phyloP scores from a whole-genome alignment of 2,113 vertebrate genomes.

The Bujurquina vittata region DNA sequence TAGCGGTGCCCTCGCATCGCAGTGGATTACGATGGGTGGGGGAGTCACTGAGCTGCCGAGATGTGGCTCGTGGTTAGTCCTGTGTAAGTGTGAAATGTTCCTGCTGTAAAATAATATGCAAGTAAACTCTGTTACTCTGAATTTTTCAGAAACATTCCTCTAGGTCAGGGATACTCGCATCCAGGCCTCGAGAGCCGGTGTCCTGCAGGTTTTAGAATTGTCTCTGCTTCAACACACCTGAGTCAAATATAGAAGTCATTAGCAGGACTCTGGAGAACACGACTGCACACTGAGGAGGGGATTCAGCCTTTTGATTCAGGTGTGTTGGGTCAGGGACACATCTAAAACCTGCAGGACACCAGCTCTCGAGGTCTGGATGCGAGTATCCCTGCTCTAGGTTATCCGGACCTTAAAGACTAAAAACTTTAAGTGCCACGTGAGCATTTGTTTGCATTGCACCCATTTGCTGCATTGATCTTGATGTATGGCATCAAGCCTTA shows the following conservation, averaged over 20 bases:
- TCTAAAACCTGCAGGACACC: too few relatives aligned
- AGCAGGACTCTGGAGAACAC: too few relatives aligned
- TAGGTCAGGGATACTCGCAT: too few relatives aligned
- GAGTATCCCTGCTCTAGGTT: too few relatives aligned
- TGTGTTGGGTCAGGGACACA: too few relatives aligned
- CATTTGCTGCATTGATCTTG: neutral
- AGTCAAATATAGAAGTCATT: too few relatives aligned
- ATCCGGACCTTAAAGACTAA: neutral
- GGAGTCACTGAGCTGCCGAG: neutral
- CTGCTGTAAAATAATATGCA: neutral
- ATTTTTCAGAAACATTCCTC: neutral
- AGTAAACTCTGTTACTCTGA: neutral
- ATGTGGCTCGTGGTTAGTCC: neutral
- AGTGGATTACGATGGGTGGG: constrained; percentile 27
- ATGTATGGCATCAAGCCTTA: neutral
- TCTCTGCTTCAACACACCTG: too few relatives aligned
- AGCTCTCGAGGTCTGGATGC: too few relatives aligned
- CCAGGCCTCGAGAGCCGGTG: too few relatives aligned
- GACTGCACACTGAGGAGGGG: too few relatives aligned
- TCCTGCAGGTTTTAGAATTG: too few relatives aligned
- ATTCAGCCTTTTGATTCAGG: too few relatives aligned
- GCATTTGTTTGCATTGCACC: neutral
- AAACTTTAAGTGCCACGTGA: neutral
- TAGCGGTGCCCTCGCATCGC: constrained; percentile 38
- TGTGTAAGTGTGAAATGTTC: neutral